A percentile compares a stretch with the other conserved stretches of the same genome.
These are phyloP conservation scores for Drosophila mimetica DNA, from an alignment of 2,888 invertebrate species.

Conservation along the genomic window DNA sequence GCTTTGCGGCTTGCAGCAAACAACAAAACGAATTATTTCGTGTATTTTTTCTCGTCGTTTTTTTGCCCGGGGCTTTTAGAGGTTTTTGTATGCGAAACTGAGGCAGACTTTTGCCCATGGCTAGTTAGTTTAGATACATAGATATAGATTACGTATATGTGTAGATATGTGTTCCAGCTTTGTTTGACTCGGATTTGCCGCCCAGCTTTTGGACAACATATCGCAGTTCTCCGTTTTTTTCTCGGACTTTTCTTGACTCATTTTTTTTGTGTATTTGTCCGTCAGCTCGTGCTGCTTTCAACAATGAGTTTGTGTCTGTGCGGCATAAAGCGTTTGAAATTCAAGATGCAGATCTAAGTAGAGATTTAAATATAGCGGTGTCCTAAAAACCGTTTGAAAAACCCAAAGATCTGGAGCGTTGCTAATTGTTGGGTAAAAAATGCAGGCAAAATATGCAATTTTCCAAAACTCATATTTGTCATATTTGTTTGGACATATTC, in stretches of 20 bases:
- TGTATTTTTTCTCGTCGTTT: slow-evolving; percentile 53
- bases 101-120: slow-evolving; percentile 62
- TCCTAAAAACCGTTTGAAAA: slow-evolving; percentile 11
- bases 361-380: slow-evolving; percentile 26
- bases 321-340: slow-evolving; percentile 61
- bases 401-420: slow-evolving; percentile 57
- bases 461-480: slow-evolving; percentile 69
- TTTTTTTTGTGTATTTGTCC: slow-evolving; percentile 32
- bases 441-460: slow-evolving; percentile 33
- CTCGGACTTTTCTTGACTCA: slow-evolving; percentile 42
- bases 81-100: slow-evolving; percentile 59
- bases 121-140: slow-evolving; percentile 58
- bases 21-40: slow-evolving; percentile 68
- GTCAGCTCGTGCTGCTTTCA: slow-evolving; percentile 58
- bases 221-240: slow-evolving; percentile 35
- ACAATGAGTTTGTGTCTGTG: slow-evolving; percentile 54
- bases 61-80: slow-evolving; percentile 23
- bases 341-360: slow-evolving; percentile 40
- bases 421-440: slow-evolving; percentile 54
- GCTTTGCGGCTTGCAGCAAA: slow-evolving; percentile 54
- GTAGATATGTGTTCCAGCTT: slow-evolving; percentile 37
- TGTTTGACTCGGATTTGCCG: slow-evolving; percentile 60
- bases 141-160: slow-evolving; percentile 44
- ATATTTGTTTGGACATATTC: slow-evolving; percentile 63
- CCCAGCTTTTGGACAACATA: slow-evolving; percentile 43